phyloP scores from a whole-genome alignment of 30 jellyfish, hydroid and myxozoan species.

The Hydra vulgaris region DNA sequence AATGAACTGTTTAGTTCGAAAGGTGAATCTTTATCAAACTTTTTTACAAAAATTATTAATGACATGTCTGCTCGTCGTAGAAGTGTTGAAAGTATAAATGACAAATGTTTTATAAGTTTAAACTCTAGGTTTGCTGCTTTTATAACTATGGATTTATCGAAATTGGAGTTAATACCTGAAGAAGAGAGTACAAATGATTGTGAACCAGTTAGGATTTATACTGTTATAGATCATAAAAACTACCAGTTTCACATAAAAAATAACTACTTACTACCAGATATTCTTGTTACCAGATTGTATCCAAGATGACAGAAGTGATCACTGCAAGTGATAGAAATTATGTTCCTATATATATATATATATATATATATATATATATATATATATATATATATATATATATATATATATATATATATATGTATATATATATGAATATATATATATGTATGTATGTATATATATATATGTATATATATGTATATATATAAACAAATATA shows the following conservation, averaged over 20 bases:
- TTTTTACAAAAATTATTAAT: not conserved
- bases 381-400: no score
- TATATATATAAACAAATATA: no score
- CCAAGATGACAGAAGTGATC: no score
- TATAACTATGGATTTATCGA: slow-evolving; percentile 1
- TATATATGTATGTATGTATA: no score
- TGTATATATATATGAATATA: no score
- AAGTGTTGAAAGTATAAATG: not conserved
- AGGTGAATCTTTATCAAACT: not conserved
- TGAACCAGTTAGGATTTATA: not conserved
- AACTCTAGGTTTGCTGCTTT: not conserved
- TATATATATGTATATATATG: no score
- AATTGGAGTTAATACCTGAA: not conserved
- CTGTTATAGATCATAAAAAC: not conserved
- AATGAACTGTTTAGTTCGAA: not conserved
- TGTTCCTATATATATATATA: no score
- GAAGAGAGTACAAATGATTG: not conserved
- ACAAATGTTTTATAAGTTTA: slow-evolving; percentile 1
- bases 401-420: no score
- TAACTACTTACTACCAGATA: not conserved
- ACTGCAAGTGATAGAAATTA: no score
- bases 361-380: no score
- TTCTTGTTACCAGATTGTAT: slow-evolving; percentile 3
- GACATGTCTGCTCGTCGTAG: not conserved
- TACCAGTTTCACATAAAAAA: not conserved